A percentile compares a stretch with the other conserved stretches of the same genome.
These are phyloP conservation scores for Parnassius glacialis DNA, from an alignment of 2,888 invertebrate genomes.

Conservation along the genomic window DNA sequence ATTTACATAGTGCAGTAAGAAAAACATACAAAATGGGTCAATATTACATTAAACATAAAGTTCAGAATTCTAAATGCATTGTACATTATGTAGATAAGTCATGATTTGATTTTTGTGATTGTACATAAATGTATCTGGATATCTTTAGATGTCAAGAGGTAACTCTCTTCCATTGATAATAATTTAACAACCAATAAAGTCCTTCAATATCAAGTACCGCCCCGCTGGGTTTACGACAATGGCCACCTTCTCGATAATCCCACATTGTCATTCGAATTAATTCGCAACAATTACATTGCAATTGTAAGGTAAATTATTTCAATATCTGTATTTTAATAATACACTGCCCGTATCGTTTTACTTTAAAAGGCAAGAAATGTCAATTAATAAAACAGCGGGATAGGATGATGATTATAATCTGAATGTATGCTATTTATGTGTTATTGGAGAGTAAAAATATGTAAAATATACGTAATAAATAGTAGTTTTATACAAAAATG, in stretches of 20 bases:
- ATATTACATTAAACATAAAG: too few species aligned
- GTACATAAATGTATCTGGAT: not conserved
- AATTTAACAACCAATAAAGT: constrained; percentile 21
- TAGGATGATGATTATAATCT: not conserved
- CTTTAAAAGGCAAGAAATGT: not conserved
- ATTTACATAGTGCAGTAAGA: too few species aligned
- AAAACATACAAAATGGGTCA: too few species aligned
- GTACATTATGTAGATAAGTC: too few species aligned
- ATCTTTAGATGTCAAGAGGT: not conserved
- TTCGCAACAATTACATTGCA: constrained; percentile 26
- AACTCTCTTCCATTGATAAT: not conserved
- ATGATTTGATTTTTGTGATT: too few species aligned
- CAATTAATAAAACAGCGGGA: not conserved
- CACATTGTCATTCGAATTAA: constrained; percentile 29
- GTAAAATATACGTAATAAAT: too few species aligned
- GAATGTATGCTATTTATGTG: too few species aligned
- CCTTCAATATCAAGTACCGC: constrained; percentile 22
- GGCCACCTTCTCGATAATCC: constrained; percentile 26
- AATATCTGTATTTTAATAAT: constrained; percentile 8
- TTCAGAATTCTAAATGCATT: too few species aligned
- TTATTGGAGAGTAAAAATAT: too few species aligned
- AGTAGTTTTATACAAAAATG: too few species aligned
- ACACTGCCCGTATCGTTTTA: not conserved
- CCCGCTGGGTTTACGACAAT: constrained; percentile 29
- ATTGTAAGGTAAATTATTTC: constrained; percentile 21